Conservation (phyloP, 1,140 invertebrate genomes). For the Lepidotrigona ventralis region DNA sequence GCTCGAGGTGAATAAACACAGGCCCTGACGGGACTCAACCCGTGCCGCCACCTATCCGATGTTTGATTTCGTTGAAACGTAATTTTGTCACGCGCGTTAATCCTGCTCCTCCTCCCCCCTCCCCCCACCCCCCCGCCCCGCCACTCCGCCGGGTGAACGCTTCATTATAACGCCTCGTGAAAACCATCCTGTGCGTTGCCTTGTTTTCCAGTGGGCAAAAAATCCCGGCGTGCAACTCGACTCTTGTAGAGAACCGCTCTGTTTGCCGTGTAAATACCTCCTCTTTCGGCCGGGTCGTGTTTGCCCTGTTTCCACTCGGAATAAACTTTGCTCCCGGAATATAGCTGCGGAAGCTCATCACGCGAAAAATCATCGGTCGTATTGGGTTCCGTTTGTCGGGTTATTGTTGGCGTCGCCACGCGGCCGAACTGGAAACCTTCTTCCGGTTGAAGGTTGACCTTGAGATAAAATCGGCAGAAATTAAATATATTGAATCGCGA, state of each 20-base stretch:
- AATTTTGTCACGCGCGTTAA: neutral
- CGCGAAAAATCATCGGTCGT: neutral
- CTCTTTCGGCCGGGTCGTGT: neutral
- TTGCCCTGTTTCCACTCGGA: neutral
- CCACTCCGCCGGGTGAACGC: too few species aligned
- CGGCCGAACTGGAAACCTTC: neutral
- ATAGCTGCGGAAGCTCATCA: neutral
- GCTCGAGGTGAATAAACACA: neutral
- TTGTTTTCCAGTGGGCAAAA: neutral
- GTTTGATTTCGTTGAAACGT: neutral
- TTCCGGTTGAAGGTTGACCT: neutral
- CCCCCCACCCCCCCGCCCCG: too few species aligned
- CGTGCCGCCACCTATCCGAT: neutral
- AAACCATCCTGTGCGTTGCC: neutral
- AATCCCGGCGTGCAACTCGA: neutral
- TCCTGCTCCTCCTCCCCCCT: neutral
- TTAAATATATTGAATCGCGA: too few species aligned
- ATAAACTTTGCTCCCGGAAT: neutral
- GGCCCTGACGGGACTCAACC: neutral
- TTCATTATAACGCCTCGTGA: neutral
- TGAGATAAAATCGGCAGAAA: neutral
- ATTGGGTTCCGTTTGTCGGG: neutral
- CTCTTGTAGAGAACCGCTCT: neutral
- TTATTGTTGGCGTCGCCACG: neutral
- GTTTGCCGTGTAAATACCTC: slow-evolving; percentile 4